Evolutionary conservation across 2,888 invertebrate species (phyloP).

Genomic region (Drosophila tripunctata): DNA sequence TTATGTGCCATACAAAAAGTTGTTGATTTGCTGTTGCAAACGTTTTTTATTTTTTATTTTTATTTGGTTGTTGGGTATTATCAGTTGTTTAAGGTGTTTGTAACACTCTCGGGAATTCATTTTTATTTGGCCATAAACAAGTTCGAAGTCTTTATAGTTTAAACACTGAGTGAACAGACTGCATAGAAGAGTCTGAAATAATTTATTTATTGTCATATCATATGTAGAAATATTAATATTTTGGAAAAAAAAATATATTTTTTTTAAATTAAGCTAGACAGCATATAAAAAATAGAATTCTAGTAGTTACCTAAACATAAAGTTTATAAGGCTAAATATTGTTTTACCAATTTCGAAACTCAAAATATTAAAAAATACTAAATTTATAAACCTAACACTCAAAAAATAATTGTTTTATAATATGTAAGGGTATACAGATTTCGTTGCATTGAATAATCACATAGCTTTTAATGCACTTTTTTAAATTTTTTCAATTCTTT

Average conservation of each 20-base stretch:
- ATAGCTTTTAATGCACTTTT: background rate
- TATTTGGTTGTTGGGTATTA: too few relatives aligned
- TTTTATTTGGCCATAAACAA: background rate
- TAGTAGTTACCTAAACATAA: too few relatives aligned
- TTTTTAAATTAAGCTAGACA: constrained; percentile 8
- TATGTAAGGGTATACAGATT: background rate
- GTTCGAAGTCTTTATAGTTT: background rate
- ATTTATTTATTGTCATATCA: too few relatives aligned
- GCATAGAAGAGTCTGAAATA: background rate
- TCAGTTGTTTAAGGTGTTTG: constrained; percentile 28
- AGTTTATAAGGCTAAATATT: too few relatives aligned
- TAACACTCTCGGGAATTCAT: background rate
- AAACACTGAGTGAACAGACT: too few relatives aligned
- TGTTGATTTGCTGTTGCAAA: constrained; percentile 45
- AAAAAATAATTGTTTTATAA: background rate
- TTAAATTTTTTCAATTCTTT: background rate
- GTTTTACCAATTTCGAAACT: too few relatives aligned
- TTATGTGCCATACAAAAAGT: constrained; percentile 55
- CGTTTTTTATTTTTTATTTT: background rate
- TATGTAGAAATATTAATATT: too few relatives aligned
- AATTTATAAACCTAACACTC: too few relatives aligned
- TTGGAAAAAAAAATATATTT: background rate
- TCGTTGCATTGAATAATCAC: background rate
- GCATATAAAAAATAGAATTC: too few relatives aligned
- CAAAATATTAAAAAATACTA: too few relatives aligned